Evolutionary conservation across 1,140 invertebrate species (phyloP).

Genomic region (Dryas iulia): DNA sequence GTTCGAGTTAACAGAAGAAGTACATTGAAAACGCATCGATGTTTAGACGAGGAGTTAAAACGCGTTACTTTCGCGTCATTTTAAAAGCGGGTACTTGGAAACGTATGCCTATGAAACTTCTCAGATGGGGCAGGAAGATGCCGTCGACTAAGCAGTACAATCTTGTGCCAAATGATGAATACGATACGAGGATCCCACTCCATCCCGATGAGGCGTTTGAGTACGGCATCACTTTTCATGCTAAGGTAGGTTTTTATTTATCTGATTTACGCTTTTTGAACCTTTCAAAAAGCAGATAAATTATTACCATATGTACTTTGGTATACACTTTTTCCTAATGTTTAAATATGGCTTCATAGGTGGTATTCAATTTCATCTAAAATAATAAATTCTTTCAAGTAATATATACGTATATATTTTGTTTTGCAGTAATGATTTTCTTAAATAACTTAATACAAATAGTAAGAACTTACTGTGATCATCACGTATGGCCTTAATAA

Average conservation of each 20-base stretch:
- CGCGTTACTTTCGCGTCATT: constrained; percentile 57
- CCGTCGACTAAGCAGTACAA: constrained; percentile 95
- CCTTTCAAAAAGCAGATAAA: too few relatives aligned
- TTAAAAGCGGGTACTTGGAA: constrained; percentile 58
- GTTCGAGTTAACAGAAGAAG: constrained; percentile 15
- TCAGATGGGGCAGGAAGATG: constrained; percentile 83
- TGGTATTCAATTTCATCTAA: too few relatives aligned
- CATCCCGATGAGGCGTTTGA: constrained; percentile 98
- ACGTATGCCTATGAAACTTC: constrained; percentile 62
- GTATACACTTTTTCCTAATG: too few relatives aligned
- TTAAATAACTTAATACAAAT: too few relatives aligned
- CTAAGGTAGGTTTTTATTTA: constrained; percentile 88
- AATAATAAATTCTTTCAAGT: too few relatives aligned
- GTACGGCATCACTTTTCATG: constrained; percentile 97
- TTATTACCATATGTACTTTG: too few relatives aligned
- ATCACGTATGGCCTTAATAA: too few relatives aligned
- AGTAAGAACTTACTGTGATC: too few relatives aligned
- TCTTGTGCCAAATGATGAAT: constrained; percentile 96
- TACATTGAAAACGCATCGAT: constrained; percentile 41
- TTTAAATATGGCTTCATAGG: too few relatives aligned
- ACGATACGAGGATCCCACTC: constrained; percentile 95
- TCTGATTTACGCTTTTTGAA: too few relatives aligned
- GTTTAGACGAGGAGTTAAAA: constrained; percentile 59
- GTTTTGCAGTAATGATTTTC: too few relatives aligned
- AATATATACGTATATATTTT: too few relatives aligned